These are phyloP conservation scores for Drosophila pseudoobscura DNA, from an alignment of 1,140 invertebrate genomes.

Conservation along the genomic window DNA sequence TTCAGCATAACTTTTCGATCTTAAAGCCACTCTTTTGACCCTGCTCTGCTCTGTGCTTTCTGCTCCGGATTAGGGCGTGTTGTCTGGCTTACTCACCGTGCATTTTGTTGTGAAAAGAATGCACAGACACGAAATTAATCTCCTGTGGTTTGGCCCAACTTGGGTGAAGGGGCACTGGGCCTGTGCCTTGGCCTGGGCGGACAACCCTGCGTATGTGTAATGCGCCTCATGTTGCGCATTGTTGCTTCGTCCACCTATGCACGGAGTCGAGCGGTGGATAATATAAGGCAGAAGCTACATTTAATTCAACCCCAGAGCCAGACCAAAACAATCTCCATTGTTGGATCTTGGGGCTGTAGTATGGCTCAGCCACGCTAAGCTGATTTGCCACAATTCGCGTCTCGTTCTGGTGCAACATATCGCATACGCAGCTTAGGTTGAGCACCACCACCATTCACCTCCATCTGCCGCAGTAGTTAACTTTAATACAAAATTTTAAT, in stretches of 20 bases:
- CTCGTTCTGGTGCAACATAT: conserved; percentile 31
- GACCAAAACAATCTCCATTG: conserved; percentile 37
- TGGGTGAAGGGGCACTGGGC: conserved; percentile 16
- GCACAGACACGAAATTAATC: conserved; percentile 77
- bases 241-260: conserved; percentile 24
- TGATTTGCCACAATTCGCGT: conserved; percentile 47
- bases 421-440: conserved; percentile 52
- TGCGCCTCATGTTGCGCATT: conserved; percentile 49
- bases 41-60: neutral
- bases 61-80: conserved; percentile 49
- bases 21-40: conserved; percentile 13
- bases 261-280: conserved; percentile 10
- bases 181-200: conserved; percentile 10
- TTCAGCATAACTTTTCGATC: neutral
- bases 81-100: conserved; percentile 29
- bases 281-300: conserved; percentile 67
- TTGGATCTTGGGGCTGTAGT: conserved; percentile 28
- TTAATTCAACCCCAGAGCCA: conserved; percentile 50
- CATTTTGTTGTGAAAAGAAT: conserved; percentile 51
- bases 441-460: conserved; percentile 39
- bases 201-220: conserved; percentile 72
- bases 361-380: conserved; percentile 68
- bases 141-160: conserved; percentile 58
- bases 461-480: conserved; percentile 58
- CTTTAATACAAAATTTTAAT: conserved; percentile 70